Conservation (phyloP, 2,888 invertebrate genomes). For the Nowickia ferox region DNA sequence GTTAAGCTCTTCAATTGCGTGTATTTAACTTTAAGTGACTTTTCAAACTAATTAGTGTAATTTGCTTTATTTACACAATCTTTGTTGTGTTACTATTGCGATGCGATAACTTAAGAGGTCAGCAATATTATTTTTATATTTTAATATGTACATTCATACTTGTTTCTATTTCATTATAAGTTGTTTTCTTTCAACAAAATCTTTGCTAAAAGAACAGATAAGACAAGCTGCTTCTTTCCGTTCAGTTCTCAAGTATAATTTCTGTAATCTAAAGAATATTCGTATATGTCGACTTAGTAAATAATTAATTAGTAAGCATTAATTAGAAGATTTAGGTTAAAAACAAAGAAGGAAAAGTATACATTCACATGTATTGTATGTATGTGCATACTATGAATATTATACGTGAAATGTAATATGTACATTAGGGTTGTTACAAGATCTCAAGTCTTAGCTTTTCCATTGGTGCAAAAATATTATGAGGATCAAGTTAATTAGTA, state of each 20-base stretch:
- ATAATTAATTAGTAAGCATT: neutral
- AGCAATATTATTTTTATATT: constrained; percentile 14
- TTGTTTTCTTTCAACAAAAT: neutral
- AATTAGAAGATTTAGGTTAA: constrained; percentile 3
- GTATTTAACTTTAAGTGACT: constrained; percentile 8
- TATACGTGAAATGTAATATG: too few species aligned
- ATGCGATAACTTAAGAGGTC: constrained; percentile 53
- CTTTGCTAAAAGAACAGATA: neutral
- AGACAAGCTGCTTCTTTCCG: neutral
- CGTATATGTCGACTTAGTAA: too few species aligned
- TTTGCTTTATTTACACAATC: constrained; percentile 64
- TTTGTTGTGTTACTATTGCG: constrained; percentile 5
- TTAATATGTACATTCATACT: neutral
- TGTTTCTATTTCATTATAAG: neutral
- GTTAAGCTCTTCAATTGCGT: constrained; percentile 20
- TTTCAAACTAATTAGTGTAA: constrained; percentile 63
- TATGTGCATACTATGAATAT: too few species aligned
- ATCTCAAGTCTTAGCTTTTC: too few species aligned
- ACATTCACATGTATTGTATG: too few species aligned
- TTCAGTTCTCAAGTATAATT: neutral
- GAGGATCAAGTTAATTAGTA: too few species aligned
- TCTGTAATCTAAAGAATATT: neutral
- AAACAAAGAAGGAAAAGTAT: neutral
- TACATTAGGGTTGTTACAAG: too few species aligned
- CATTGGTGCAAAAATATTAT: too few species aligned